Conservation (phyloP, 37 sponge, comb jelly and placozoan species). For the Mnemiopsis leidyi region DNA sequence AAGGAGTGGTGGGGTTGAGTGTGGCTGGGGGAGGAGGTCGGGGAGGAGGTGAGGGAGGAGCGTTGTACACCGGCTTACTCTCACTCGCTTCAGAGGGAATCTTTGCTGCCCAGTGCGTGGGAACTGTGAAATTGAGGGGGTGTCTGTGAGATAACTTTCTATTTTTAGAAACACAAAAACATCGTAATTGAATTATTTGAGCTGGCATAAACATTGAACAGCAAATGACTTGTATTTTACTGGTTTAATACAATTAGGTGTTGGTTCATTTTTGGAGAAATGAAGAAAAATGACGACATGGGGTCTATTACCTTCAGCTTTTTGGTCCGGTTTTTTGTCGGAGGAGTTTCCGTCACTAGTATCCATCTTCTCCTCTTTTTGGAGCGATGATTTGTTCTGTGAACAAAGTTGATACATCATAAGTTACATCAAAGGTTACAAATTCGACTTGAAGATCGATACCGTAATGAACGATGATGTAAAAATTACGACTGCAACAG, state of each 20-base stretch:
- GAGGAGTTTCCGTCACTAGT: background rate
- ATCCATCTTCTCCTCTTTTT: constrained; percentile 25
- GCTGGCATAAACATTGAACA: background rate
- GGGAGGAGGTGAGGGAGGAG: constrained; percentile 54
- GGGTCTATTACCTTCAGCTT: background rate
- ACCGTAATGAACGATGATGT: no score
- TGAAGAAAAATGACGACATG: background rate
- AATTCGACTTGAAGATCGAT: no score
- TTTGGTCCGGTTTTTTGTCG: background rate
- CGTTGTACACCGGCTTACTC: constrained; percentile 5
- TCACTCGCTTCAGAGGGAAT: background rate
- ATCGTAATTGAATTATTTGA: background rate
- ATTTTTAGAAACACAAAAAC: background rate
- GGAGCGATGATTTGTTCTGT: background rate
- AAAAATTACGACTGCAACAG: no score
- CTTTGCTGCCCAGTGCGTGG: constrained; percentile 24
- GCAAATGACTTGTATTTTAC: background rate
- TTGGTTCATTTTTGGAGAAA: background rate
- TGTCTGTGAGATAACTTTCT: background rate
- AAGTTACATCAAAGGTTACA: no score
- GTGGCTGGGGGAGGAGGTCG: constrained; percentile 13
- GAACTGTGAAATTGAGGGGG: background rate
- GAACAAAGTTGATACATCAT: no score
- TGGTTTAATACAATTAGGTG: background rate
- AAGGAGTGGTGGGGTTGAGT: constrained; percentile 56